Percentiles rank a stretch among this genome's conserved stretches.
Evolutionary conservation across 1,140 invertebrate genomes (phyloP).

Genomic region (Hestina assimilis): DNA sequence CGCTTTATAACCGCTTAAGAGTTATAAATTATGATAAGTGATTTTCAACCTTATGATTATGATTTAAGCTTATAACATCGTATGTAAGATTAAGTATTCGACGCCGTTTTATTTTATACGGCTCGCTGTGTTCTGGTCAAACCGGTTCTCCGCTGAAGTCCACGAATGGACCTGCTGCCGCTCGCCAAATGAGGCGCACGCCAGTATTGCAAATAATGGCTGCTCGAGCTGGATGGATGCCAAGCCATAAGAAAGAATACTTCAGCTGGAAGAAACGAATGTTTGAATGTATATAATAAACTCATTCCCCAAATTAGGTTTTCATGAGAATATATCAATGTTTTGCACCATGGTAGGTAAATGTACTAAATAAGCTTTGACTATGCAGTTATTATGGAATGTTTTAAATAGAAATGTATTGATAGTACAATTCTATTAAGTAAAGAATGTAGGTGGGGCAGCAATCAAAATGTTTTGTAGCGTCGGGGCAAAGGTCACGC

Average conservation of each 20-base stretch:
- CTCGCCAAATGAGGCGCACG: conserved; percentile 65
- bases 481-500: conserved; percentile 21
- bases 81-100: conserved; percentile 26
- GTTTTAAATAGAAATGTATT: background rate
- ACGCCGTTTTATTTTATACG: conserved; percentile 57
- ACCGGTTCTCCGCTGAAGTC: conserved; percentile 65
- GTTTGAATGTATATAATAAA: background rate
- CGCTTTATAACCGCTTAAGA: conserved; percentile 43
- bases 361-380: no score
- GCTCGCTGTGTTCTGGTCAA: conserved; percentile 66
- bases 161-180: conserved; percentile 70
- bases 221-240: conserved; percentile 44
- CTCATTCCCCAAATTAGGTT: background rate
- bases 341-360: background rate
- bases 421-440: background rate
- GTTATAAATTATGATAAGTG: conserved; percentile 24
- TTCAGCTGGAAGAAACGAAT: conserved; percentile 15
- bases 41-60: conserved; percentile 42
- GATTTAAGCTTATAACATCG: conserved; percentile 45
- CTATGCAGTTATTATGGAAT: no score
- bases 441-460: conserved; percentile 13
- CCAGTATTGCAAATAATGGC: conserved; percentile 60
- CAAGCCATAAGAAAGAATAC: conserved; percentile 37
- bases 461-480: conserved; percentile 9
- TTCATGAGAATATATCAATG: no score